Evolutionary conservation across 1,140 invertebrate species (phyloP), one percentile per base, ranked within the genome.

Genomic region (Eriocheir sinensis): DNA sequence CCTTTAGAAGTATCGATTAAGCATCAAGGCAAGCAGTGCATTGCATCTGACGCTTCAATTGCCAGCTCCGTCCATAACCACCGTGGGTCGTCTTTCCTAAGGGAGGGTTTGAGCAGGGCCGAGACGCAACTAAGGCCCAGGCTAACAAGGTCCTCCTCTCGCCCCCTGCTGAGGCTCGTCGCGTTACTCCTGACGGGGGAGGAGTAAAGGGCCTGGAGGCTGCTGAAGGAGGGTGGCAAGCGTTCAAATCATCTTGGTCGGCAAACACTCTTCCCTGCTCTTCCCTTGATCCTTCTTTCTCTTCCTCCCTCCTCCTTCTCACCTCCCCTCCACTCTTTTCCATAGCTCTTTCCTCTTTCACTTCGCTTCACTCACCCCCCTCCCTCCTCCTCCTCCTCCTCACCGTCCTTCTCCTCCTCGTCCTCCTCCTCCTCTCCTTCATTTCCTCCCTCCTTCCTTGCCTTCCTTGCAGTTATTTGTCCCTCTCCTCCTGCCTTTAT

Each of bases 11-110:
- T 90, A 90, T 90, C 44, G 89, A 90, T 90, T 90, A 30, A 90
- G 30, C 89, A 90, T 90, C 89, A 90, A 60, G 89, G 89, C 89
- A 90, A 89, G 88, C 88, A 89, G 41, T 89, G 88, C 44, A 89
- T 32, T 89, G 88, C 88, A 89, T 89, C 88, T 89, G 88, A 38
- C 88, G 88, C 88, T 30, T 21, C 41, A 41, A 89, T 44, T 32
- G 44, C 88, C 88, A 89, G 81, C 30, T 72, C 83, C 83, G 40
- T 86, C 83, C 34, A 38, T 86, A 40, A 38, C 40, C 83, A 34
- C 83, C 83, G 40, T 36, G 36, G 30, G 83, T 86, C 40, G 34
- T 41, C 83, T 34, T 6, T 30, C 27, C 83, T 6, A n/a, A 72
- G 60, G 27, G 60, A n/a, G 60, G 0, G 60, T 6, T 27, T 4